A percentile compares a stretch with the other conserved stretches of the same genome.
phyloP scores from a whole-genome alignment of 2,888 invertebrate genomes.

The Quadroppia sp. region DNA sequence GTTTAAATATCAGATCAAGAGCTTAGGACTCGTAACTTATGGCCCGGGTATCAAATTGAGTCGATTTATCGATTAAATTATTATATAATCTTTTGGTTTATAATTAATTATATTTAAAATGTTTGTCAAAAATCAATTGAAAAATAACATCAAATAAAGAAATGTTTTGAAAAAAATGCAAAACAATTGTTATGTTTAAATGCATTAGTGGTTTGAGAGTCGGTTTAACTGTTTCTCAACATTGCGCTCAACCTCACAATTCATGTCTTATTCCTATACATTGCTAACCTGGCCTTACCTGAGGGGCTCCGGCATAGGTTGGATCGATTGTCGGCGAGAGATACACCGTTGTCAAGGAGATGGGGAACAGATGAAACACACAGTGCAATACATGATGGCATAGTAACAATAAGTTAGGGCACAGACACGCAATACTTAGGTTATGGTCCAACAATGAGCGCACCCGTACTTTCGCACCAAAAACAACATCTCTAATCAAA shows the following conservation, averaged over 20 bases:
- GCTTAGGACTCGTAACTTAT: too few species aligned
- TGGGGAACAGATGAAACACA: constrained; percentile 26
- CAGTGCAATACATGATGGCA: constrained; percentile 13
- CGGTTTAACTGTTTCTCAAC: background rate
- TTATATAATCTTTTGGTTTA: too few species aligned
- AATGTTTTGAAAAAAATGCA: background rate
- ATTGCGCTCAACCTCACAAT: background rate
- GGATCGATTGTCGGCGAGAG: constrained; percentile 26
- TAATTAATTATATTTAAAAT: too few species aligned
- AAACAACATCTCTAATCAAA: too few species aligned
- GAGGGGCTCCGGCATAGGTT: constrained; percentile 31
- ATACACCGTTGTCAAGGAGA: constrained; percentile 9
- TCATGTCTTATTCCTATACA: background rate
- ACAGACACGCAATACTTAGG: background rate
- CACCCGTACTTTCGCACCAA: background rate
- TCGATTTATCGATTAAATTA: too few species aligned
- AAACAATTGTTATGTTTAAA: background rate
- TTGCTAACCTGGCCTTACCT: constrained; percentile 24
- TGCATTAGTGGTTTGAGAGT: background rate
- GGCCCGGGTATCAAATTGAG: too few species aligned
- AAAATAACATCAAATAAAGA: background rate
- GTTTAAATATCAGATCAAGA: background rate
- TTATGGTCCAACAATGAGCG: background rate
- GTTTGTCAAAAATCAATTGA: background rate
- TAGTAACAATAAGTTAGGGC: constrained; percentile 24